Evolutionary conservation across 2,113 vertebrate genomes (phyloP).

Genomic region (Aix galericulata): DNA sequence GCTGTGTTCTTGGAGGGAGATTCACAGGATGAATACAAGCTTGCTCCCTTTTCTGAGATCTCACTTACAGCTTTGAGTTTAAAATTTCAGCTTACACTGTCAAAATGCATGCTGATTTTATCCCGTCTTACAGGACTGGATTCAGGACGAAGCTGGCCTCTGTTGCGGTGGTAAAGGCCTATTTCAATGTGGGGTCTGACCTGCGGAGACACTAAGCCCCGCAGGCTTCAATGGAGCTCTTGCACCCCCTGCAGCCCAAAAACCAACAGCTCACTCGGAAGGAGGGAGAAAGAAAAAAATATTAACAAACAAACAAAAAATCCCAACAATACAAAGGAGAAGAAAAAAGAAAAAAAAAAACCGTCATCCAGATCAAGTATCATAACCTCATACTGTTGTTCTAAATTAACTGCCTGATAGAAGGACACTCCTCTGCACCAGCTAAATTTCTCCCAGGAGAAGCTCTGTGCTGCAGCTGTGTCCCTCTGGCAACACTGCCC

Average conservation of each 20-base stretch:
- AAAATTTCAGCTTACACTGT: conserved; percentile 9
- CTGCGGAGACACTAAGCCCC: background rate
- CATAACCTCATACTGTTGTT: background rate
- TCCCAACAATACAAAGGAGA: background rate
- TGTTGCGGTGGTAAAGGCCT: background rate
- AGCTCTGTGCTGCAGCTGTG: no score
- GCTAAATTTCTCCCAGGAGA: conserved; percentile 30
- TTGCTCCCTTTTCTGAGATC: background rate
- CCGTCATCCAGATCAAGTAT: background rate
- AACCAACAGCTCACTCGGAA: conserved; percentile 33
- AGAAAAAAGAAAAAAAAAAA: no score
- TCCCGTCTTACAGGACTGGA: background rate
- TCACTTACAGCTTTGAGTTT: conserved; percentile 39
- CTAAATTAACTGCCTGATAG: conserved; percentile 4
- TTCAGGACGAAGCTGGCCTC: background rate
- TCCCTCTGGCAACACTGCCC: background rate
- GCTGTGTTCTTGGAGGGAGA: background rate
- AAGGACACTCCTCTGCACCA: background rate
- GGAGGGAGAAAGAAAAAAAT: background rate
- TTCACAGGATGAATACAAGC: background rate
- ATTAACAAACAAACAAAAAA: no score
- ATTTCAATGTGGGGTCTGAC: background rate
- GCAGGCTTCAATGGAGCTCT: conserved; percentile 82
- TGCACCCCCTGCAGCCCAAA: conserved; percentile 89
- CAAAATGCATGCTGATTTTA: background rate